A percentile compares a stretch with the other conserved stretches of the same genome.
Conservation (phyloP, 2,888 invertebrate species). For the Macropis europaea region DNA sequence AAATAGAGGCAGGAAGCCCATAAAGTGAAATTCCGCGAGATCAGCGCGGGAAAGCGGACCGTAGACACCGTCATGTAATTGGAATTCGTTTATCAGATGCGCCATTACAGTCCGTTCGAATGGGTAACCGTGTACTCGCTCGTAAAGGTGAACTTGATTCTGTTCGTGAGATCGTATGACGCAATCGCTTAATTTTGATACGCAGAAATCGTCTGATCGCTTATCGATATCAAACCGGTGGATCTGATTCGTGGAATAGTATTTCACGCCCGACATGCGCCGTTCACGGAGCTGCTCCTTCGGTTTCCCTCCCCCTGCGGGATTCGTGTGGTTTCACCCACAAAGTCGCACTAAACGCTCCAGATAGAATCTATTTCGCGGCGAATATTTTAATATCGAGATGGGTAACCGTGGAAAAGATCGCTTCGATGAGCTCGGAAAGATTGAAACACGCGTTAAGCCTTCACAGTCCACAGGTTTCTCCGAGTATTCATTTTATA, state of each 20-base stretch:
- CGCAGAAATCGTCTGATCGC: background rate
- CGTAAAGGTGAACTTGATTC: slow-evolving; percentile 6
- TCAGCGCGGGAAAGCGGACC: background rate
- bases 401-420: background rate
- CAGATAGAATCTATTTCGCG: too few relatives aligned
- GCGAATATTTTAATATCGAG: too few relatives aligned
- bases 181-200: slow-evolving; percentile 3
- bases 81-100: slow-evolving; percentile 29
- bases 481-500: background rate
- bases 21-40: slow-evolving; percentile 22
- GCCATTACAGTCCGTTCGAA: slow-evolving; percentile 9
- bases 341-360: too few relatives aligned
- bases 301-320: too few relatives aligned
- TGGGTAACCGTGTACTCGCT: background rate
- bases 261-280: too few relatives aligned
- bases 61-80: slow-evolving; percentile 6
- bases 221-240: background rate
- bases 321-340: too few relatives aligned
- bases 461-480: too few relatives aligned
- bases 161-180: background rate
- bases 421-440: background rate
- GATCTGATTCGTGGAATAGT: too few relatives aligned
- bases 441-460: too few relatives aligned
- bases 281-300: too few relatives aligned
- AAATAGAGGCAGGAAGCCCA: slow-evolving; percentile 1